Conservation (phyloP, 2,797 vertebrate species). For the Echiichthys vipera region DNA sequence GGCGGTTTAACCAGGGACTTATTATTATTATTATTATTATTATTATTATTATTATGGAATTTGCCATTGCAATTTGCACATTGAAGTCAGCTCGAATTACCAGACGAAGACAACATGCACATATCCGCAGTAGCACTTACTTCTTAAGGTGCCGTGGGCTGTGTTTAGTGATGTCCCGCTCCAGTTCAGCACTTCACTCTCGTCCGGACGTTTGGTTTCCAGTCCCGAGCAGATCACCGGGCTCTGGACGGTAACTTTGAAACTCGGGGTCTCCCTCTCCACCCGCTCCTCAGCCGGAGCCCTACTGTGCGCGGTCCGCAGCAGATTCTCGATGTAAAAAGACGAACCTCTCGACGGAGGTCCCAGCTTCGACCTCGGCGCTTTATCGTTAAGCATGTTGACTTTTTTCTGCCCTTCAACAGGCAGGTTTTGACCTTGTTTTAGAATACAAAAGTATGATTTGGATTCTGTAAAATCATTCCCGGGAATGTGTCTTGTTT, state of each 20-base stretch:
- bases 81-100: neutral
- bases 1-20: neutral
- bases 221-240: slow-evolving; percentile 46
- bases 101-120: neutral
- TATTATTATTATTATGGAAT: too few relatives aligned
- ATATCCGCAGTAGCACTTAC: slow-evolving; percentile 77
- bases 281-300: slow-evolving; percentile 29
- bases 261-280: slow-evolving; percentile 33
- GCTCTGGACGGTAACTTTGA: slow-evolving; percentile 24
- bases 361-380: slow-evolving; percentile 76
- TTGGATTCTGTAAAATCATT: slow-evolving; percentile 19
- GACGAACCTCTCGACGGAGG: slow-evolving; percentile 86
- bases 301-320: slow-evolving; percentile 71
- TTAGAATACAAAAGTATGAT: neutral
- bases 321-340: slow-evolving; percentile 91
- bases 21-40: too few relatives aligned
- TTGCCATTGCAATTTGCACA: neutral
- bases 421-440: neutral
- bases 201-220: slow-evolving; percentile 54
- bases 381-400: slow-evolving; percentile 85
- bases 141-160: slow-evolving; percentile 74
- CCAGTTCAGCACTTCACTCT: slow-evolving; percentile 70
- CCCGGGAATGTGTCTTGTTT: slow-evolving; percentile 1
- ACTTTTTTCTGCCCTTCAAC: neutral
- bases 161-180: slow-evolving; percentile 74